These are phyloP conservation scores for Bombus breviceps DNA, from an alignment of 1,140 invertebrate genomes.

Conservation along the genomic window DNA sequence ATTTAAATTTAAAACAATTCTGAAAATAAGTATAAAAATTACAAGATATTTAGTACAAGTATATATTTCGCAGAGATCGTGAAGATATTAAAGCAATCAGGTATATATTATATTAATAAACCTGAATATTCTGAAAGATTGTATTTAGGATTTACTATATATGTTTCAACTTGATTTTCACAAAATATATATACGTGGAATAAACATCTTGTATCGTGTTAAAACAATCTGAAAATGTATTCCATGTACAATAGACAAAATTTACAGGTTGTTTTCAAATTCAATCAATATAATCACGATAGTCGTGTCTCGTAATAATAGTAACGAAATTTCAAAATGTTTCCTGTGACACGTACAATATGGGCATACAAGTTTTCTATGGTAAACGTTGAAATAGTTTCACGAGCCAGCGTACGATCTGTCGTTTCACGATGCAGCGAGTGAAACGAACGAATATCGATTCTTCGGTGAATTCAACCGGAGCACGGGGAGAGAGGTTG, in stretches of 20 bases:
- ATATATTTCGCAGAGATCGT: too few species aligned
- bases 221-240: neutral
- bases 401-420: neutral
- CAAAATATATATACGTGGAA: too few species aligned
- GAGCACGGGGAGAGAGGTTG: neutral
- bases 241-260: neutral
- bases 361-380: neutral
- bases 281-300: neutral
- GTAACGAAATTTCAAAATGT: neutral
- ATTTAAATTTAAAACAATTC: neutral
- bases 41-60: too few species aligned
- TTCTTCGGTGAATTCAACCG: neutral
- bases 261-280: neutral
- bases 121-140: too few species aligned
- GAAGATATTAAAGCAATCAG: too few species aligned
- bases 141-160: too few species aligned
- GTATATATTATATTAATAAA: too few species aligned
- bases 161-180: too few species aligned
- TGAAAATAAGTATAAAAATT: too few species aligned
- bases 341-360: neutral
- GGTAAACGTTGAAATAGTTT: neutral
- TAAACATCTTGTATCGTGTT: neutral
- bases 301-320: neutral
- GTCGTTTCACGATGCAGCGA: neutral
- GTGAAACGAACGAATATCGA: neutral